Evolutionary conservation across 2,113 vertebrate species (phyloP).

Genomic region (Noturus placidus): DNA sequence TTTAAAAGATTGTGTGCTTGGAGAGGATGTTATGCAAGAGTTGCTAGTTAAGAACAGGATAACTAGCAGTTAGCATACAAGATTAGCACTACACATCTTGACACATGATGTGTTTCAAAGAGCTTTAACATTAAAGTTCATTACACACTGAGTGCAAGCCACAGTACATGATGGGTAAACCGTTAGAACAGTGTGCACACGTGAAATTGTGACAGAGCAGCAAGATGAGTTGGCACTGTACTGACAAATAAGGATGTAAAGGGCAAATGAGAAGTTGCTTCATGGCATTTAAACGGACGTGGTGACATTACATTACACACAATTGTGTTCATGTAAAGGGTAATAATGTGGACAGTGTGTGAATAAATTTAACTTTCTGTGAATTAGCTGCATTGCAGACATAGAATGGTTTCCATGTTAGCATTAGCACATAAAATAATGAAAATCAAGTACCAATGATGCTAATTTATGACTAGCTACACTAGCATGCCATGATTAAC

Average conservation of each 20-base stretch:
- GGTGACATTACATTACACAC: neutral
- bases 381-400: neutral
- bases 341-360: neutral
- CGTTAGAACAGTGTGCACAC: neutral
- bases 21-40: neutral
- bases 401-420: neutral
- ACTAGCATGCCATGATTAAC: neutral
- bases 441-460: neutral
- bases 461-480: neutral
- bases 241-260: neutral
- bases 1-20: neutral
- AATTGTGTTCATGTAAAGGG: neutral
- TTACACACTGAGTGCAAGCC: neutral
- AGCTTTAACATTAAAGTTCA: neutral
- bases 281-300: neutral
- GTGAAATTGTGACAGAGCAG: neutral
- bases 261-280: conserved; percentile 21
- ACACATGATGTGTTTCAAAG: neutral
- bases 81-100: neutral
- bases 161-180: neutral
- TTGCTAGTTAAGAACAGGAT: neutral
- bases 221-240: neutral
- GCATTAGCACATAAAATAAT: neutral
- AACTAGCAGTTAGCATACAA: neutral
- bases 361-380: neutral